Percentiles rank a stretch among this genome's conserved stretches.
Evolutionary conservation across 1,140 invertebrate species (phyloP).

Genomic region (Lysiphlebus fabarum): DNA sequence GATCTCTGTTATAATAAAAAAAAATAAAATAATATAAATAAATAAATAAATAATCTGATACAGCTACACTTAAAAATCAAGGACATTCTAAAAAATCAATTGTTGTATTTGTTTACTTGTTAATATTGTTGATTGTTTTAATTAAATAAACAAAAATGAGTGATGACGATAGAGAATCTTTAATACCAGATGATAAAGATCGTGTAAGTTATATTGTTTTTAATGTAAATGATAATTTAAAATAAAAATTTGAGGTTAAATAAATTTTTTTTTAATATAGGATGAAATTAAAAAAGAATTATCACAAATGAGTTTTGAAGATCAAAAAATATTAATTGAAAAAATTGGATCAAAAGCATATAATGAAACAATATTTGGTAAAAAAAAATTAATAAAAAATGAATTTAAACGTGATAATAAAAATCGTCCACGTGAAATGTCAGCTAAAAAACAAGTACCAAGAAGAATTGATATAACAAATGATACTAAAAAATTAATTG

Average conservation of each 20-base stretch:
- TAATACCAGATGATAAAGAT: conserved; percentile 24
- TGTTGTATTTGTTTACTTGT: too few relatives aligned
- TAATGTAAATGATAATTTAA: background rate
- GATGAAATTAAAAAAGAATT: conserved; percentile 48
- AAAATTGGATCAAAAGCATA: conserved; percentile 76
- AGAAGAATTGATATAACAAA: conserved; percentile 52
- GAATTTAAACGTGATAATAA: conserved; percentile 67
- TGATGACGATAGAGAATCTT: too few relatives aligned
- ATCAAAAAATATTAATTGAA: conserved; percentile 76
- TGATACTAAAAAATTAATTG: conserved; percentile 54
- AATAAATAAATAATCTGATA: too few relatives aligned
- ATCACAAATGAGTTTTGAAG: conserved; percentile 71
- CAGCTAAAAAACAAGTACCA: conserved; percentile 67
- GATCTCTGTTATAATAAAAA: too few relatives aligned
- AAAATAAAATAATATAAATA: too few relatives aligned
- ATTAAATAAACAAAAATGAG: too few relatives aligned
- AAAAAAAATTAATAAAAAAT: conserved; percentile 43
- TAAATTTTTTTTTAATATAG: conserved; percentile 7
- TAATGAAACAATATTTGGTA: conserved; percentile 70
- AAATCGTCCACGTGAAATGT: conserved; percentile 73
- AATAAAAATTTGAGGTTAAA: conserved; percentile 4
- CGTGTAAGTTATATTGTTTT: conserved; percentile 26
- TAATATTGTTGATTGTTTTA: too few relatives aligned
- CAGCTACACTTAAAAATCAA: too few relatives aligned
- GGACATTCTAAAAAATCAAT: too few relatives aligned